A percentile compares a stretch with the other conserved stretches of the same genome.
These are phyloP conservation scores for Pseudorectes ferrugineus DNA, from an alignment of 2,113 vertebrate species.

Conservation along the genomic window DNA sequence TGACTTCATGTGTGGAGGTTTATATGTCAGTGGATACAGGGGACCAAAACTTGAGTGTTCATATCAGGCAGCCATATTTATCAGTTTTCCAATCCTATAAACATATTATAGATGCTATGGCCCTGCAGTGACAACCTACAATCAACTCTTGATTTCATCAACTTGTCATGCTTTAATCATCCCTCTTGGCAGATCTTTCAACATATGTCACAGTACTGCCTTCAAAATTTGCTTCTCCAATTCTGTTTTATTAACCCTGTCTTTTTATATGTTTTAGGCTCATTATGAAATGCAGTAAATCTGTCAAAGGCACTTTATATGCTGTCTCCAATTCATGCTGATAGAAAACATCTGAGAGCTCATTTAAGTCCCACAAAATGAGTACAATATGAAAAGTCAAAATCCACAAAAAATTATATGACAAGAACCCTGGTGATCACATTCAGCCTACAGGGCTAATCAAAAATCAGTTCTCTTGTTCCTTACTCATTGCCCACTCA, in stretches of 20 bases:
- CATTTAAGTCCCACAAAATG: conserved; percentile 12
- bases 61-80: not conserved
- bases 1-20: not conserved
- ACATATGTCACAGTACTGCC: conserved; percentile 3
- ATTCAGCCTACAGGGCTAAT: not conserved
- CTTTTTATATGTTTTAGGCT: conserved; percentile 59
- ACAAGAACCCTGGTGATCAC: not conserved
- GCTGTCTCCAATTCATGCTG: not conserved
- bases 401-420: not conserved
- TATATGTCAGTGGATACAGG: not conserved
- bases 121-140: conserved; percentile 51
- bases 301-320: conserved; percentile 23
- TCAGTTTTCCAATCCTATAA: conserved; percentile 24
- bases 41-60: not conserved
- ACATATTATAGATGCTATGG: conserved; percentile 15
- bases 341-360: conserved; percentile 17
- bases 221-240: conserved; percentile 2
- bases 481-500: conserved; percentile 3
- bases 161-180: conserved; percentile 51
- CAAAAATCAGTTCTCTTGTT: conserved; percentile 12
- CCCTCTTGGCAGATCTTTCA: conserved; percentile 52
- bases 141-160: conserved; percentile 61
- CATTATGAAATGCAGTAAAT: conserved; percentile 6
- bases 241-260: conserved; percentile 51
- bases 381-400: conserved; percentile 29